These are phyloP conservation scores for Harpalus rubripes DNA, from an alignment of 2,888 invertebrate species.

Conservation along the genomic window DNA sequence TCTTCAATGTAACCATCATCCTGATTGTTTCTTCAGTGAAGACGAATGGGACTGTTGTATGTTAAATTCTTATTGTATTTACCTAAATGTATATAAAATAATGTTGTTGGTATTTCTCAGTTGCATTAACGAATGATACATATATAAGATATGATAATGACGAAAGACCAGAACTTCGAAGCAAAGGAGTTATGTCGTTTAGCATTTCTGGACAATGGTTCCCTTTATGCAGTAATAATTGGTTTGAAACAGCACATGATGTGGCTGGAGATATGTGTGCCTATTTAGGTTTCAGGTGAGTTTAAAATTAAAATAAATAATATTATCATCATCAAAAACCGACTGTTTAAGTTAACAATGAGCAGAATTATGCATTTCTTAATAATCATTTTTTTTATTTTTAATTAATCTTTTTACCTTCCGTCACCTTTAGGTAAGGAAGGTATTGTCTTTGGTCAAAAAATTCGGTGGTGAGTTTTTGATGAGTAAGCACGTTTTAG, in stretches of 20 bases:
- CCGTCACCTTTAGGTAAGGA: too few species aligned
- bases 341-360: too few species aligned
- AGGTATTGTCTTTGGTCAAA: too few species aligned
- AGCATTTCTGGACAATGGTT: slow-evolving; percentile 83
- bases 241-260: slow-evolving; percentile 77
- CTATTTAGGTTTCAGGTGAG: slow-evolving; percentile 84
- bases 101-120: slow-evolving; percentile 75
- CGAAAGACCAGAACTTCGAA: slow-evolving; percentile 80
- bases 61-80: slow-evolving; percentile 72
- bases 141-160: slow-evolving; percentile 81
- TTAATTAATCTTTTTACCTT: too few species aligned
- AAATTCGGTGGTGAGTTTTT: too few species aligned
- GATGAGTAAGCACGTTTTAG: too few species aligned
- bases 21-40: slow-evolving; percentile 85
- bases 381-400: too few species aligned
- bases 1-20: slow-evolving; percentile 83
- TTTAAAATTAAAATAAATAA: not conserved
- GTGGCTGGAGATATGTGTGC: slow-evolving; percentile 82
- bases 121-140: slow-evolving; percentile 84
- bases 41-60: slow-evolving; percentile 90
- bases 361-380: too few species aligned
- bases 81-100: not conserved
- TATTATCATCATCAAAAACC: too few species aligned
- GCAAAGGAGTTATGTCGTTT: slow-evolving; percentile 83
- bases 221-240: slow-evolving; percentile 81